Base-by-base conservation (phyloP, 2,797 vertebrate genomes). In the Echiichthys vipera region DNA sequence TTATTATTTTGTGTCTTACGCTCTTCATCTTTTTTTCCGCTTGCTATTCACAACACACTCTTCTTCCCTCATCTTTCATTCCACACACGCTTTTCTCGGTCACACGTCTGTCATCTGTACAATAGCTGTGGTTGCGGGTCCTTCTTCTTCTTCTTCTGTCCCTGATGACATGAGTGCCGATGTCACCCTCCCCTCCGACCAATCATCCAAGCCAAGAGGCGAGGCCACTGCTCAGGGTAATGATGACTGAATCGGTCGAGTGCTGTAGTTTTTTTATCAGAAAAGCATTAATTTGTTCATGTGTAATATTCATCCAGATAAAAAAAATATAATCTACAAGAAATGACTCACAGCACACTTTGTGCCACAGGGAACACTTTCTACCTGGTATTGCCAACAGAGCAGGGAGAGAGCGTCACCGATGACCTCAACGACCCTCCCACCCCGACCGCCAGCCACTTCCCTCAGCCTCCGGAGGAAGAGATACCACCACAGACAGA, bases 71-170 rank as follows among this genome's bases (percentile, higher is more conserved):
- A 56, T 62, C 45, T 32, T 37, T 56, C 11, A 58, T 49, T 45
- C 29, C 24, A 57, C 66, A 51, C 34, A 34, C 57, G 73, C 53
- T 54, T 13, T 47, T 63, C 74, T 74, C 29, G 70, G 64, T 75
- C 78, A 83, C 87, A 78, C 79, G 1, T 80, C 89, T 91, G 22
- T 92, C 89, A 53, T 93, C 82, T 84, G 34, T 88, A 83, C 83
- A 70, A 49, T 92, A 95, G 95, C 92, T 92, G 65, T 93, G 94
- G 94, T 93, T 91, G 93, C 82, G 93, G 95, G 93, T 84, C 82
- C 86, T 90, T 77, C 90, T 85, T 86, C 89, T 88, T 92, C 89
- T 94, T 83, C 93, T 77, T 94, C 94, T 95, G 81, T 93, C 85
- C 91, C 90, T 80, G 94, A 94, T 20, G 90, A 80, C 91, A 93